These are phyloP conservation scores for Axis porcinus DNA, from an alignment of 2,113 vertebrate genomes.

Conservation along the genomic window DNA sequence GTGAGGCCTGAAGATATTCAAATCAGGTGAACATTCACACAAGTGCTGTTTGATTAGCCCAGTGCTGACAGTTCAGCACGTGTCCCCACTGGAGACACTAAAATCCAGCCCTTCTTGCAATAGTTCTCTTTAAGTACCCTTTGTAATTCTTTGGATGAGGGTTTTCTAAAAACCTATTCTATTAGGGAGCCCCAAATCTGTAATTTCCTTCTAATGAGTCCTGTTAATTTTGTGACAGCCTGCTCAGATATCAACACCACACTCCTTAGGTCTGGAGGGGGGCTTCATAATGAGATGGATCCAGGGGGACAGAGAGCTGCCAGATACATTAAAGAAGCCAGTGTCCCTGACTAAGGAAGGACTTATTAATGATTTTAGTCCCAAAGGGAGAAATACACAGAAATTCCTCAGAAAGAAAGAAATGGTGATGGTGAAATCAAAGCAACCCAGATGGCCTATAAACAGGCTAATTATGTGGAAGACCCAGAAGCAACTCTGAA, in stretches of 20 bases:
- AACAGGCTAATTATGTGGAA: conserved; percentile 75
- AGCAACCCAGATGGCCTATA: conserved; percentile 77
- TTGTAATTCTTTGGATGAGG: conserved; percentile 44
- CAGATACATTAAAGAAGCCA: conserved; percentile 14
- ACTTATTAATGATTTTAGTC: conserved; percentile 68
- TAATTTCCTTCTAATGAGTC: conserved; percentile 59
- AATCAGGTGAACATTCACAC: not conserved
- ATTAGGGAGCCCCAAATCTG: conserved; percentile 60
- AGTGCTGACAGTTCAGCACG: not conserved
- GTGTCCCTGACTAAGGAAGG: conserved; percentile 46
- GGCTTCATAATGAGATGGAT: not conserved
- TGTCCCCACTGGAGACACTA: not conserved
- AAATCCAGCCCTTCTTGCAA: not conserved
- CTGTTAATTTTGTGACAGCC: conserved; percentile 47
- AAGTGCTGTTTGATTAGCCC: not conserved
- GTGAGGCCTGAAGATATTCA: not conserved
- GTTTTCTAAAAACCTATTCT: conserved; percentile 51
- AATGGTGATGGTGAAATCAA: conserved; percentile 59
- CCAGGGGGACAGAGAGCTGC: rapidly evolving
- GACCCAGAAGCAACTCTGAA: conserved; percentile 74
- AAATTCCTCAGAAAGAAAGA: conserved; percentile 68
- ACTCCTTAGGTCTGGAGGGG: conserved; percentile 44
- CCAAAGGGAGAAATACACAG: conserved; percentile 51
- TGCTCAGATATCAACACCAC: conserved; percentile 46
- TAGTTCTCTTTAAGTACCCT: not conserved